These are phyloP conservation scores for Nomada hirtipes DNA, from an alignment of 2,888 invertebrate species.

Conservation along the genomic window DNA sequence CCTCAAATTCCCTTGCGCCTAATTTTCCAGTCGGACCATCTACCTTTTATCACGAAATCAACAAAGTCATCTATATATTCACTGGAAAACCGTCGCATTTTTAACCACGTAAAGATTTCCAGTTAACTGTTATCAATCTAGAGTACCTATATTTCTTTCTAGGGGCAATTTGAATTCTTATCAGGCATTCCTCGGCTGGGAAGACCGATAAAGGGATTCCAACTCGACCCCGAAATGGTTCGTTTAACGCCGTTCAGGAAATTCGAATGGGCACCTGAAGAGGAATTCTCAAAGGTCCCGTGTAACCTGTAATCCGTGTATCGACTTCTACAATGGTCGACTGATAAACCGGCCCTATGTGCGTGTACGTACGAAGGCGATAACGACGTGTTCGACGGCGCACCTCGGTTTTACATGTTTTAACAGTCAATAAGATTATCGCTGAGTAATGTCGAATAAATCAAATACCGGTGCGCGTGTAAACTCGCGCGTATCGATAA, in stretches of 20 bases:
- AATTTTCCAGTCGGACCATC: not conserved
- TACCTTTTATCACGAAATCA: too few relatives aligned
- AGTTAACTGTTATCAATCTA: not conserved
- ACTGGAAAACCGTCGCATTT: not conserved
- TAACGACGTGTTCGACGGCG: conserved; percentile 58
- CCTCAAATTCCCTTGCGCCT: conserved; percentile 8
- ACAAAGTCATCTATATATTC: not conserved
- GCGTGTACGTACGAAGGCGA: conserved; percentile 42
- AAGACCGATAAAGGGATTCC: conserved; percentile 9
- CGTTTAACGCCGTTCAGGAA: not conserved
- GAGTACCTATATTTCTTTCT: not conserved
- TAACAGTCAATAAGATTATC: conserved; percentile 79
- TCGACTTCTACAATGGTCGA: conserved; percentile 45
- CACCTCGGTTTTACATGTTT: conserved; percentile 76
- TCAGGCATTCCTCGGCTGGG: conserved; percentile 42
- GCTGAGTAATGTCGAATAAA: conserved; percentile 77
- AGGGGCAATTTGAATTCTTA: conserved; percentile 39
- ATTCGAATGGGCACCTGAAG: not conserved
- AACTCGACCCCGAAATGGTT: conserved; percentile 7
- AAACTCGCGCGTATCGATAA: conserved; percentile 69
- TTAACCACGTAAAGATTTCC: not conserved
- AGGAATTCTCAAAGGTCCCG: conserved; percentile 14
- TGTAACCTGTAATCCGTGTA: conserved; percentile 26
- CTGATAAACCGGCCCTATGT: conserved; percentile 40
- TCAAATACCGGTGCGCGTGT: conserved; percentile 73